Evolutionary conservation across 2,888 invertebrate genomes (phyloP), one percentile per base, ranked within the genome.

Genomic region (Eupithecia abbreviata): DNA sequence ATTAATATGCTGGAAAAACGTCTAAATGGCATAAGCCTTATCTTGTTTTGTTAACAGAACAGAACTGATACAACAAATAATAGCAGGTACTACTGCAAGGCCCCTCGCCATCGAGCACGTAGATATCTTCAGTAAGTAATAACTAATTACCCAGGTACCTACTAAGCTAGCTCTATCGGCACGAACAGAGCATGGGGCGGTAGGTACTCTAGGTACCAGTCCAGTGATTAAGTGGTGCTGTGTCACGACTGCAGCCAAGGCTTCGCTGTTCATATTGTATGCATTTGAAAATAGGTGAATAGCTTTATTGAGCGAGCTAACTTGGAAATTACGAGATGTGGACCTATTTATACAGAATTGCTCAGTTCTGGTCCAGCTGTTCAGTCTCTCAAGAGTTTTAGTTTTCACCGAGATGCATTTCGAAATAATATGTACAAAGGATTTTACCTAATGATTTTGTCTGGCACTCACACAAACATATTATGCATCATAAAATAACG

Each of bases 171-270:
- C 55, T n/a, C 2, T 58, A 58, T n/a, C 66, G 66, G 13, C 66
- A 66, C 66, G 66, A 6, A 66, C 42, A 15, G 30, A 3, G 13
- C 2, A 13, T 2, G 13, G 41, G 12, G 6, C 41, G 4, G 15
- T 42, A 42, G 41, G 6, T 66, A 4, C 15, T 3, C 13, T 9
- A 30, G 30, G 41, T 42, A 30, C 13, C 66, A 15, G 42, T 43
- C 43, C 55, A 18, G 66, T 66, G 15, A 66, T 7, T 15, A 42
- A 42, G 15, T 30, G 62, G 10, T 62, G 15, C 6, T 6, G 0
- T 66, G 42, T 41, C 66, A 66, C 15, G 66, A 66, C 66, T 66
- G 13, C 41, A 41, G 41, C 42, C 66, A 42, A 66, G 66, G 66
- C 41, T 66, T 15, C 7, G 0, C 42, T 42, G 15, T 15, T 42